phyloP scores from a whole-genome alignment of 1,140 invertebrate genomes.

The Papilio aristodemus region DNA sequence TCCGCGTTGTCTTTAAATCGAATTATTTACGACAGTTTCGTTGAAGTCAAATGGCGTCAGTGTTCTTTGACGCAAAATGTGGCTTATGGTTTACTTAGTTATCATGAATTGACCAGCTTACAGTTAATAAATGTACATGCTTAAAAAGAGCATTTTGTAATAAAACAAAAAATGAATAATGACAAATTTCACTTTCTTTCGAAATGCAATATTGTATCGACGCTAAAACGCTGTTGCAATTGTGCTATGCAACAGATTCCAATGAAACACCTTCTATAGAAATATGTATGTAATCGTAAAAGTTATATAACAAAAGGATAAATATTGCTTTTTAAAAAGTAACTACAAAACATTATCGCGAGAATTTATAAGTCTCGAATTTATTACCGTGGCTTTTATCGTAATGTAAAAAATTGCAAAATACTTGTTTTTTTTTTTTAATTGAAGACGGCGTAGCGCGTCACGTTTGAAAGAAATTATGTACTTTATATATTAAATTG shows the following conservation, averaged over 20 bases:
- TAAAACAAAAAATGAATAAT: constrained; percentile 38
- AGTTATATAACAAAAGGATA: not conserved
- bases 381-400: too few relatives aligned
- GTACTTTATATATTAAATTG: too few relatives aligned
- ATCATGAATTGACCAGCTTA: not conserved
- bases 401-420: too few relatives aligned
- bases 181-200: constrained; percentile 66
- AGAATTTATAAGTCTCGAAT: not conserved
- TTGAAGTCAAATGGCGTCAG: constrained; percentile 36
- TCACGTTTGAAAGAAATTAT: too few relatives aligned
- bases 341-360: not conserved
- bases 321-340: not conserved
- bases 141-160: constrained; percentile 43
- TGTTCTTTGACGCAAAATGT: constrained; percentile 30
- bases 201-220: constrained; percentile 54
- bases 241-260: constrained; percentile 1
- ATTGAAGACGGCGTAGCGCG: too few relatives aligned
- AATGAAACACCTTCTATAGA: not conserved
- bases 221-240: constrained; percentile 39
- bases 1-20: constrained; percentile 44
- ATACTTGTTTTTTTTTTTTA: too few relatives aligned
- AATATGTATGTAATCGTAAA: not conserved
- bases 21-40: constrained; percentile 50
- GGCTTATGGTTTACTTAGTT: constrained; percentile 6
- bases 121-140: too few relatives aligned